phyloP scores from a whole-genome alignment of 2,888 invertebrate species.

The Osedax frankpressi region DNA sequence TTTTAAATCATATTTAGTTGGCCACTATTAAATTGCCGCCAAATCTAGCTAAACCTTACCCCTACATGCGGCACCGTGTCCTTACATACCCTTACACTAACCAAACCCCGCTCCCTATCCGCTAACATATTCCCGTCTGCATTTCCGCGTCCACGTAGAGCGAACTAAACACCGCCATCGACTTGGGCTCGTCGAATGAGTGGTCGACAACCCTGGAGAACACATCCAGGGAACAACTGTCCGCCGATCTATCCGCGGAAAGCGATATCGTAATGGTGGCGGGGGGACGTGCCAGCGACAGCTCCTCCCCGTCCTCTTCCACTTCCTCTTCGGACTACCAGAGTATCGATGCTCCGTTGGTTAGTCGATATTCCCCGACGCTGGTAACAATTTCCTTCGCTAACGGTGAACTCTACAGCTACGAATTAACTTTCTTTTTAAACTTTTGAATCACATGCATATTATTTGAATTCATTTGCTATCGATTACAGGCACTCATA shows the following conservation, averaged over 20 bases:
- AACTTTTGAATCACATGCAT: too few relatives aligned
- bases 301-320: neutral
- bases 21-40: too few relatives aligned
- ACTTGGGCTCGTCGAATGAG: neutral
- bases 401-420: neutral
- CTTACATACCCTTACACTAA: too few relatives aligned
- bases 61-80: too few relatives aligned
- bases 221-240: neutral
- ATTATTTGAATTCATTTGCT: too few relatives aligned
- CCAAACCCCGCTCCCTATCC: too few relatives aligned
- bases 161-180: neutral
- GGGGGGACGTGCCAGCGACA: neutral
- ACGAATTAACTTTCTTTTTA: neutral
- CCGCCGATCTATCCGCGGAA: neutral
- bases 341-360: neutral
- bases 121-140: too few relatives aligned
- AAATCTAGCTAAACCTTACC: too few relatives aligned
- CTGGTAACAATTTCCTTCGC: neutral
- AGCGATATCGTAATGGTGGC: neutral
- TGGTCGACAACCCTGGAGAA: neutral
- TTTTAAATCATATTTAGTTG: too few relatives aligned
- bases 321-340: neutral
- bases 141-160: neutral
- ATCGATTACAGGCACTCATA: too few relatives aligned
- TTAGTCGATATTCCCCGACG: neutral